A percentile compares a stretch with the other conserved stretches of the same genome.
Evolutionary conservation across 2,797 vertebrate genomes (phyloP).

Genomic region (Paedocypris micromegethes): DNA sequence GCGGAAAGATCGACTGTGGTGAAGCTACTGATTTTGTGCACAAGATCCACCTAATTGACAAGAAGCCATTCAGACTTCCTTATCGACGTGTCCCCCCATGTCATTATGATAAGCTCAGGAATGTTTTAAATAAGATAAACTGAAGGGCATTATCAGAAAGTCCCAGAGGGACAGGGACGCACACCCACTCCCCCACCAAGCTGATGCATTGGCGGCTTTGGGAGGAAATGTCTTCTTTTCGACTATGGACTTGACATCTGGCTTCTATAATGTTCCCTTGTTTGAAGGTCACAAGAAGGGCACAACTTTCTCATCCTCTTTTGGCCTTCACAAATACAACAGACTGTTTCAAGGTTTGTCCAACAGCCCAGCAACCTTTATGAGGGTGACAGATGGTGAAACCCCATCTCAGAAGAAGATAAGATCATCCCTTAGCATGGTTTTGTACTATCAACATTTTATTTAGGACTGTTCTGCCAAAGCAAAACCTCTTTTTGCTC

Average conservation of each 20-base stretch:
- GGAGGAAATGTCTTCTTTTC: neutral
- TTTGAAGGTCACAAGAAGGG: neutral
- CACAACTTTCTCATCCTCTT: neutral
- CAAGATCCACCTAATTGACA: neutral
- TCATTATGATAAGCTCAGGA: too few species aligned
- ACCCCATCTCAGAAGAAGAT: neutral
- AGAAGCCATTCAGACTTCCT: neutral
- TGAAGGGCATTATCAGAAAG: neutral
- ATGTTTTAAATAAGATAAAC: too few species aligned
- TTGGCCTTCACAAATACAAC: neutral
- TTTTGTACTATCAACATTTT: slow-evolving; percentile 3
- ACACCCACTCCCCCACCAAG: neutral
- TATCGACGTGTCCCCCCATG: neutral
- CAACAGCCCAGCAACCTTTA: neutral
- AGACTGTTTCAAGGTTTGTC: neutral
- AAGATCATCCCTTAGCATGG: neutral
- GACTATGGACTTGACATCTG: neutral
- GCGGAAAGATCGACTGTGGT: neutral
- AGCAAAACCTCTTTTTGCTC: neutral
- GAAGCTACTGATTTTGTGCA: neutral
- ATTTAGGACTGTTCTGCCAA: neutral
- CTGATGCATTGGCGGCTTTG: too few species aligned
- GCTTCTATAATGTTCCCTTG: neutral
- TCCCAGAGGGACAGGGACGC: neutral
- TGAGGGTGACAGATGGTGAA: neutral